Evolutionary conservation across 2,113 vertebrate genomes (phyloP), one percentile per base, ranked within the genome.

Genomic region (Lepidothrix coronata): DNA sequence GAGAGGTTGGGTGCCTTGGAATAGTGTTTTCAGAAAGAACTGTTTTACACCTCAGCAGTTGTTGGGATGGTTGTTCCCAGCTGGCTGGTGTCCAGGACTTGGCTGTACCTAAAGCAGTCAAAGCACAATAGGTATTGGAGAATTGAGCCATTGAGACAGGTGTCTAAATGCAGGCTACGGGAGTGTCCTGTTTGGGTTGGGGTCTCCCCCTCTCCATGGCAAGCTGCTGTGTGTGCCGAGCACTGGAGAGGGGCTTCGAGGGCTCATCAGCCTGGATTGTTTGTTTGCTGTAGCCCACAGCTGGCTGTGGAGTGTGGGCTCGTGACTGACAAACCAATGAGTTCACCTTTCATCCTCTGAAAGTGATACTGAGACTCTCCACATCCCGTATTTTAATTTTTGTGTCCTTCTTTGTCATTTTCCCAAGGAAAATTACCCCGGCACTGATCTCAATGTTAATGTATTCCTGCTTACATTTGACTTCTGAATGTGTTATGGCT

Each of bases 401-500:
- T 96, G 95, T 96, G 98, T 98, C 98, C 98, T 99, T 98, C 97
- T 98, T 98, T 98, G 98, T 99, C 98, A 98, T 97, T 96, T 98
- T 97, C 88, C 97, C 95, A 80, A 48, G 96, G 96, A 98, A 98
- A 98, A 98, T 98, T 97, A 98, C 95, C 98, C 90, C 75, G 52
- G 95, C 97, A 96, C 97, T 61, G 96, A 97, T 98, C 98, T 98
- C 98, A 98, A 98, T 98, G 98, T 98, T 99, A 99, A 99, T 99
- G 98, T 98, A 98, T 99, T 99, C 98, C 97, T 96, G 98, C 98
- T 99, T 98, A 99, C 97, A 98, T 99, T 99, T 99, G 98, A 99
- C 99, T 99, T 99, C 99, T 98, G 99, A 99, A 99, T 99, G 98
- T 98, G 98, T 98, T 98, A 98, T 95, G 97, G 98, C 99, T 99